A percentile compares a stretch with the other conserved stretches of the same genome.
phyloP scores from a whole-genome alignment of 2,888 invertebrate species.

The Imbricaverruca yamaguchii region DNA sequence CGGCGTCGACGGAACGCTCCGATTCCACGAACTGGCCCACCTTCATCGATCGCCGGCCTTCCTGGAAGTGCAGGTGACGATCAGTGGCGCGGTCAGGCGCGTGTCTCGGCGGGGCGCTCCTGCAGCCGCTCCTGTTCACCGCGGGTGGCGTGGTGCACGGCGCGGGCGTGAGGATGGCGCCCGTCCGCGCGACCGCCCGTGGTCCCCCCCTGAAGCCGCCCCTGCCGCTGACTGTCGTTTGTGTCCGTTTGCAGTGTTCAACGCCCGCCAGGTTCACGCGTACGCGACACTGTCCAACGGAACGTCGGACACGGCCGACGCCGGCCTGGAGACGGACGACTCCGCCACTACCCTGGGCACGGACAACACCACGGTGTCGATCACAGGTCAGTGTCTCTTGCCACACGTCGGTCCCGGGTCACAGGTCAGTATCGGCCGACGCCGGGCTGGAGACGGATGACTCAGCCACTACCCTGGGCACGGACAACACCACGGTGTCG shows the following conservation, averaged over 20 bases:
- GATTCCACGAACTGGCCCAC: neutral
- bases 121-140: too few species aligned
- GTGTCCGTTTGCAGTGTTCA: slow-evolving; percentile 11
- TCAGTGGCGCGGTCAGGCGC: neutral
- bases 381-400: neutral
- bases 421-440: neutral
- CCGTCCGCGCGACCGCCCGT: too few species aligned
- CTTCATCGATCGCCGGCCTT: neutral
- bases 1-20: neutral
- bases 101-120: too few species aligned
- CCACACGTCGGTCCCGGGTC: neutral
- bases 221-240: neutral
- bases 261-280: slow-evolving; percentile 17
- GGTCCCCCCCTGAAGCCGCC: neutral
- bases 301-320: neutral
- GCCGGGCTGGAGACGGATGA: neutral
- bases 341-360: neutral
- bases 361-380: neutral
- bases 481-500: neutral
- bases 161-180: neutral
- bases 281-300: slow-evolving; percentile 6
- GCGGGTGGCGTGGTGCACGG: neutral
- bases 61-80: neutral
- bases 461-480: neutral
- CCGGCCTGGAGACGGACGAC: neutral